These are phyloP conservation scores for Anguilla japonica DNA, from an alignment of 2,113 vertebrate genomes.

Conservation along the genomic window DNA sequence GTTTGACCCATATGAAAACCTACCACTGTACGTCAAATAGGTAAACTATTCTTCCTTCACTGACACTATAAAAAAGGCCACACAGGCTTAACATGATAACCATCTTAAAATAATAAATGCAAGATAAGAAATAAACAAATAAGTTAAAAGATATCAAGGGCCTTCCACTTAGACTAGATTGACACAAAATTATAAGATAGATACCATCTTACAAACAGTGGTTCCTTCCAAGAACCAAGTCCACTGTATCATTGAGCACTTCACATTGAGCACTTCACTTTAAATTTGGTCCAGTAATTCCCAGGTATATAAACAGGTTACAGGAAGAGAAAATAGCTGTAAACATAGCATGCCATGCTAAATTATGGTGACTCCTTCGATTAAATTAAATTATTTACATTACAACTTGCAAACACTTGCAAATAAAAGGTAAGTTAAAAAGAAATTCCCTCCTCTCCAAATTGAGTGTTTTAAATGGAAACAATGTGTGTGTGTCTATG, in stretches of 20 bases:
- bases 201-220: conserved; percentile 12
- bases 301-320: neutral
- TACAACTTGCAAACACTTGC: neutral
- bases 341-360: neutral
- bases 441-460: neutral
- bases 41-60: neutral
- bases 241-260: neutral
- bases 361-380: neutral
- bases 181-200: neutral
- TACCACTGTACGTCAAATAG: neutral
- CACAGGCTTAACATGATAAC: neutral
- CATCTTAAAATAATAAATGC: neutral
- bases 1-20: neutral
- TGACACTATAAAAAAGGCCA: neutral
- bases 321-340: neutral
- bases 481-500: neutral
- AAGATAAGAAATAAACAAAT: neutral
- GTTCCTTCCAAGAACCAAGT: neutral
- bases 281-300: neutral
- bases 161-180: neutral
- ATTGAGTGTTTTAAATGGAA: neutral
- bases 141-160: neutral
- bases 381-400: neutral
- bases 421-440: neutral
- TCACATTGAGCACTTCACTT: neutral